Evolutionary conservation across 2,888 invertebrate genomes (phyloP).

Genomic region (Augochlorella aurata): DNA sequence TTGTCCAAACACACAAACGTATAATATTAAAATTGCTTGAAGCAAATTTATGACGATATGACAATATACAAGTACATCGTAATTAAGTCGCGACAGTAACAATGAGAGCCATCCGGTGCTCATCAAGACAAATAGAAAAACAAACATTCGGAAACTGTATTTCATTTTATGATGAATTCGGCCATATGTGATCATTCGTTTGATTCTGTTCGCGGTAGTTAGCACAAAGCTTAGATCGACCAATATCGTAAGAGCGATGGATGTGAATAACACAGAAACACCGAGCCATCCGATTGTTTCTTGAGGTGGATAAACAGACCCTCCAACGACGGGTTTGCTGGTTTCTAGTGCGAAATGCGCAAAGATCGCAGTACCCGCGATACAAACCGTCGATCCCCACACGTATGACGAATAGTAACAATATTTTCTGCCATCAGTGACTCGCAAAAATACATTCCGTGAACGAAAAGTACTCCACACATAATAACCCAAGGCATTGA

Average conservation of each 20-base stretch:
- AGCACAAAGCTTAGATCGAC: constrained; percentile 91
- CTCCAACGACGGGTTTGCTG: constrained; percentile 82
- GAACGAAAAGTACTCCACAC: constrained; percentile 95
- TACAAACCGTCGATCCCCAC: constrained; percentile 88
- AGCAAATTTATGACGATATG: constrained; percentile 90
- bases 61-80: constrained; percentile 88
- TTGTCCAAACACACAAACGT: constrained; percentile 90
- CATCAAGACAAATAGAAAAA: constrained; percentile 89
- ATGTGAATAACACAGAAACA: constrained; percentile 91
- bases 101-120: constrained; percentile 90
- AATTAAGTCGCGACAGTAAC: constrained; percentile 89
- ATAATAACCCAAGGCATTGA: constrained; percentile 93
- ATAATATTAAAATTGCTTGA: constrained; percentile 89
- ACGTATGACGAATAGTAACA: constrained; percentile 93
- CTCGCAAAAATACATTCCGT: constrained; percentile 91
- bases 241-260: constrained; percentile 90
- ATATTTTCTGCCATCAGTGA: constrained; percentile 93
- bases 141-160: constrained; percentile 92
- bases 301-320: constrained; percentile 83
- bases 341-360: constrained; percentile 91
- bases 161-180: constrained; percentile 93
- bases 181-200: constrained; percentile 91
- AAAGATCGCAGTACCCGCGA: constrained; percentile 90
- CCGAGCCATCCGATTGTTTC: constrained; percentile 92
- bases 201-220: constrained; percentile 90